Base-by-base conservation (phyloP, 2,888 invertebrate genomes). In the Brachypalpus laphriformis region DNA sequence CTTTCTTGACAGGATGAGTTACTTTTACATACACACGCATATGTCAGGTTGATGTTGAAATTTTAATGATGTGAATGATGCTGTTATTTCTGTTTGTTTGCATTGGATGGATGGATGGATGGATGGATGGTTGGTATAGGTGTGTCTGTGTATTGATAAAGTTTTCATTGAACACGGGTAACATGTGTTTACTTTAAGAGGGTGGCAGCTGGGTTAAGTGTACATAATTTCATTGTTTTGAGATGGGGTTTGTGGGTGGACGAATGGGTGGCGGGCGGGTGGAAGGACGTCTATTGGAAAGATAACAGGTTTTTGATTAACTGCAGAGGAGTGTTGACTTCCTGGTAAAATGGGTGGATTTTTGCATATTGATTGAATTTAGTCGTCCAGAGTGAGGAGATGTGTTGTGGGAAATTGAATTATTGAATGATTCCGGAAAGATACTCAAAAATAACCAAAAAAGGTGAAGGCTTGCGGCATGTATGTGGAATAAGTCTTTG, bases 11-110 rank as follows among this genome's bases (percentile, higher is more conserved):
- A 61, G 68, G 14, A 61, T 7, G 20, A 42, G 25, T 7, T 45
- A 34, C 28, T 25, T 31, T 34, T 25, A 5, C 5, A 25, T 3
- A n/a, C 9, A 9, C 5, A 20, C 49, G 28, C 75, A 70, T 66
- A 71, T 65, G 61, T 61, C 54, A 74, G 78, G 63, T 47, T 83
- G 63, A n/a, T 83, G 66, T 65, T 83, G 28, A 72, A 83, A 83
- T 70, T 74, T 83, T 83, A 80, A 83, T 83, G 74, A 80, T 63
- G 74, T 70, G 63, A 80, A 75, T 83, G 63, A 80, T 68, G 66
- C 63, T 78, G 74, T 78, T 78, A 77, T 61, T 74, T 72, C 57
- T 77, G 51, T 82, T 59, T 82, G 63, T 72, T 68, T 25, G 56
- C 54, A 45, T 74, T 37, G 59, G 34, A 56, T 65, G 54, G 14